These are phyloP conservation scores for Microplitis manilae DNA, from an alignment of 2,888 invertebrate genomes.

Conservation along the genomic window DNA sequence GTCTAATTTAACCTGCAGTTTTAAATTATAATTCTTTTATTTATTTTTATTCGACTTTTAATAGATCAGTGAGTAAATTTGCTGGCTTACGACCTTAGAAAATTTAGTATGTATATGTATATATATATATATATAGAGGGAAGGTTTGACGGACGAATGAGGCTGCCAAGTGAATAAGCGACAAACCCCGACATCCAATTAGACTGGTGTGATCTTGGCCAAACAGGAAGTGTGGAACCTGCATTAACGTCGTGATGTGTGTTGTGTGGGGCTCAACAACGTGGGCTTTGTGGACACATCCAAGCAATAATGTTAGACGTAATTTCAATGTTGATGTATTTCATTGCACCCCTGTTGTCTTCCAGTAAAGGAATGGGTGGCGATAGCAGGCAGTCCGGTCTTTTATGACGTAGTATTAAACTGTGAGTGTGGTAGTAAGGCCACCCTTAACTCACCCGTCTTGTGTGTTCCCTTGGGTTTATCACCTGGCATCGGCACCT, in stretches of 20 bases:
- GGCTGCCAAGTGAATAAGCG: slow-evolving; percentile 1
- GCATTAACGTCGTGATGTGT: neutral
- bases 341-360: too few relatives aligned
- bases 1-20: neutral
- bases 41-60: neutral
- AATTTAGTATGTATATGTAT: slow-evolving; percentile 44
- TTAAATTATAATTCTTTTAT: neutral
- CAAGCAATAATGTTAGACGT: neutral
- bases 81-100: neutral
- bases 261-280: neutral
- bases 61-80: neutral
- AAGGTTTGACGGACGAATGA: neutral
- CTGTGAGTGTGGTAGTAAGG: neutral
- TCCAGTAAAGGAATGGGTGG: too few relatives aligned
- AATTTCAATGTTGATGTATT: neutral
- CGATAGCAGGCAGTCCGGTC: neutral
- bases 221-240: neutral
- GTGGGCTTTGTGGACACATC: slow-evolving; percentile 6
- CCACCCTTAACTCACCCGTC: slow-evolving; percentile 59
- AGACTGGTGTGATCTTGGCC: neutral
- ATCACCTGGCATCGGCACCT: slow-evolving; percentile 69
- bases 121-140: neutral
- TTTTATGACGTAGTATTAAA: slow-evolving; percentile 36
- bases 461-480: slow-evolving; percentile 62
- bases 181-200: neutral